Evolutionary conservation across 2,113 vertebrate species (phyloP), one percentile per base, ranked within the genome.

Genomic region (Campylomormyrus tamandua): DNA sequence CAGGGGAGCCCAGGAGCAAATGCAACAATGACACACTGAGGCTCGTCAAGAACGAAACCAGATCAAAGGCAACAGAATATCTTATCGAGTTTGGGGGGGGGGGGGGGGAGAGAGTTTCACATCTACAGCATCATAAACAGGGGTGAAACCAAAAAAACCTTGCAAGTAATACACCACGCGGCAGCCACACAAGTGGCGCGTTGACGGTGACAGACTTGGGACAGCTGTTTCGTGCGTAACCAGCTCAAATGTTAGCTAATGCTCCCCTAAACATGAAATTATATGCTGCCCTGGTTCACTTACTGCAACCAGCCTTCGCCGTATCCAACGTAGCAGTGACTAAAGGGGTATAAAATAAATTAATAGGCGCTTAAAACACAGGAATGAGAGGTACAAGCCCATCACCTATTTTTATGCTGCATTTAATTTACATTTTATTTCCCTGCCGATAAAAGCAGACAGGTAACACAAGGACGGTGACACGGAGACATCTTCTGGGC

Each of bases 1-100:
- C 95, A 95, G 96, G 95, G 95, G 96, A 96, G 96, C 94, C 96
- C 95, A 95, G 95, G 95, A 96, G 96, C 94, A 95, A 95, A 93
- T 93, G 93, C 94, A 96, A 97, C 97, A 97, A 97, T 96, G 94
- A 93, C 96, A 94, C 95, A 94, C 96, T 95, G 90, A 91, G 89
- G 92, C 92, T 94, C 50, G 87, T 90, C 93, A 94, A 93, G 92
- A 88, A 88, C 92, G 87, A 88, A 52, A 90, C 92, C 92, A 92
- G 89, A 94, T 93, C 89, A 87, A 93, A 92, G 27, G 70, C 89
- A 42, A 88, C 52, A 49, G n/a, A n/a, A 48, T 53, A 90, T 90
- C 84, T 92, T 90, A 58, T 91, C 83, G 49, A 89, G 24, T 84
- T 84, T 48, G 21, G n/a, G n/a, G n/a, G n/a, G 53, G 19, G 77